Evolutionary conservation across 2,888 invertebrate species (phyloP).

Genomic region (Trachelus stipa): DNA sequence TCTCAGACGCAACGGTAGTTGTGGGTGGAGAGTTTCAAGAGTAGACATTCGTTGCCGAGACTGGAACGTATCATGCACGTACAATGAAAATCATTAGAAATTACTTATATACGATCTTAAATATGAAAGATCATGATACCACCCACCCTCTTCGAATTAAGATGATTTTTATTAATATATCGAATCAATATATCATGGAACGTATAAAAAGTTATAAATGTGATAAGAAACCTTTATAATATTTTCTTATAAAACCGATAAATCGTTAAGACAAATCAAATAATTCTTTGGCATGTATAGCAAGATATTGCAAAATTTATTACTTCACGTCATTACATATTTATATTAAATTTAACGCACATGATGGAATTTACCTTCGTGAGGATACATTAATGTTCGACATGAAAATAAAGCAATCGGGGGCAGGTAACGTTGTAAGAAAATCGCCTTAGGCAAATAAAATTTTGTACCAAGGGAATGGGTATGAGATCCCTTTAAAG

Average conservation of each 20-base stretch:
- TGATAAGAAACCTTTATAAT: slow-evolving; percentile 28
- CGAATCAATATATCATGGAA: not conserved
- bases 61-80: not conserved
- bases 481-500: no score
- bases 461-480: not conserved
- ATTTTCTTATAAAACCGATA: slow-evolving; percentile 26
- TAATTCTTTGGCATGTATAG: slow-evolving; percentile 11
- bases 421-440: not conserved
- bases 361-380: no score
- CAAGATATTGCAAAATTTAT: not conserved
- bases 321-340: not conserved
- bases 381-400: no score
- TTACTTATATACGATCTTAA: slow-evolving; percentile 1
- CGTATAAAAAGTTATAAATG: not conserved
- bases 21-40: not conserved
- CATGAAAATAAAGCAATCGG: no score
- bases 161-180: not conserved
- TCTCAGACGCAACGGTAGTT: not conserved
- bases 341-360: no score
- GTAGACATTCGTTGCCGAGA: not conserved
- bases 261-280: slow-evolving; percentile 34
- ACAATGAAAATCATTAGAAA: slow-evolving; percentile 1
- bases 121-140: not conserved
- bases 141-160: not conserved
- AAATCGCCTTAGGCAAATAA: not conserved